Percentiles rank a stretch among this genome's conserved stretches.
Evolutionary conservation across 2,113 vertebrate genomes (phyloP).

Genomic region (Narcine bancroftii): DNA sequence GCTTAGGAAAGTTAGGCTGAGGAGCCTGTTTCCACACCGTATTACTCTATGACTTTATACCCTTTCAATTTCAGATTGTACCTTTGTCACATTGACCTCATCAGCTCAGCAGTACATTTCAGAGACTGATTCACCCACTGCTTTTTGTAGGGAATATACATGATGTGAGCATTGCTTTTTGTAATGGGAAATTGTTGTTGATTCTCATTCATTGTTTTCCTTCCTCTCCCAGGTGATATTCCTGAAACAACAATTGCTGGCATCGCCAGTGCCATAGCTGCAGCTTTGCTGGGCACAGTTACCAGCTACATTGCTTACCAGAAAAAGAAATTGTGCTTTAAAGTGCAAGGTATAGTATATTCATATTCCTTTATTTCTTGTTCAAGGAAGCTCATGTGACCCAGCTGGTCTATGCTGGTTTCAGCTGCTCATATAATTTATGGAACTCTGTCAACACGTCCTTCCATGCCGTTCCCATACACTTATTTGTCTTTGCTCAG

Average conservation of each 20-base stretch:
- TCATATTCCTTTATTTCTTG: background rate
- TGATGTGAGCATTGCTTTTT: background rate
- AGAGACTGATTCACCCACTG: background rate
- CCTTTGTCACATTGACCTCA: background rate
- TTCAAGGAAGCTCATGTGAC: background rate
- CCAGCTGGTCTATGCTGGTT: background rate
- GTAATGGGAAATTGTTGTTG: background rate
- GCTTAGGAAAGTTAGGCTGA: no score
- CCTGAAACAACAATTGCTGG: constrained; percentile 80
- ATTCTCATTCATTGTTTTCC: background rate
- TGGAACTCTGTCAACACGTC: no score
- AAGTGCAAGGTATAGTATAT: constrained; percentile 73
- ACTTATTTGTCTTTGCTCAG: background rate
- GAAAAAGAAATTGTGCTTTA: constrained; percentile 94
- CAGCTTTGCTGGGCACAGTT: constrained; percentile 78
- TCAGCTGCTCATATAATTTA: background rate
- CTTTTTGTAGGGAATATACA: background rate
- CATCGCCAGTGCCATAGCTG: constrained; percentile 73
- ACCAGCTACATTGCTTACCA: constrained; percentile 94
- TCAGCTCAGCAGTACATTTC: background rate
- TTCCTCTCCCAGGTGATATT: constrained; percentile 48
- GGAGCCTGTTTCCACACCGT: no score
- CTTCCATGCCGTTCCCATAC: background rate
- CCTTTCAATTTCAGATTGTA: background rate
- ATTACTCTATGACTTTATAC: no score